Percentiles rank a stretch among this genome's conserved stretches.
phyloP scores from a whole-genome alignment of 2,888 invertebrate species.

The Caprella mutica region DNA sequence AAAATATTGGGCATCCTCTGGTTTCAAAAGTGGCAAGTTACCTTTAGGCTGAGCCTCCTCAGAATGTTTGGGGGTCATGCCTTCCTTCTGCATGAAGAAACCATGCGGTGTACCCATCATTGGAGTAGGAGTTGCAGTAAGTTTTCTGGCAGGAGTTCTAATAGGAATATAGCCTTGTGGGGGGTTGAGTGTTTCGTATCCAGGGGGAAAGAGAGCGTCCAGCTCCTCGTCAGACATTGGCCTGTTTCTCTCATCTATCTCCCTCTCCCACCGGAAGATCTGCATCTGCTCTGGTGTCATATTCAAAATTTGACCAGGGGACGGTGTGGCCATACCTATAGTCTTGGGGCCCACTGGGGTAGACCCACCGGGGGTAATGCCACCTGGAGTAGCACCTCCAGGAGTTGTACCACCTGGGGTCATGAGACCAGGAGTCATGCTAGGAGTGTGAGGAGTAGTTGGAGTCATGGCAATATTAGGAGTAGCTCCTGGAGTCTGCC shows the following conservation, averaged over 20 bases:
- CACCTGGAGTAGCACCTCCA: slow-evolving; percentile 42
- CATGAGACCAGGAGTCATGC: slow-evolving; percentile 66
- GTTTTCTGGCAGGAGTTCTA: slow-evolving; percentile 91
- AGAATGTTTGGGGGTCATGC: slow-evolving; percentile 49
- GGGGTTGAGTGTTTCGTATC: slow-evolving; percentile 91
- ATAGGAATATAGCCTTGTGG: slow-evolving; percentile 85
- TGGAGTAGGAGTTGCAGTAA: slow-evolving; percentile 97
- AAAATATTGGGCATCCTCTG: slow-evolving; percentile 99
- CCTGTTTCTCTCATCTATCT: slow-evolving; percentile 94
- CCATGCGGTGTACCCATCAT: slow-evolving; percentile 60
- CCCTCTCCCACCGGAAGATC: slow-evolving; percentile 94
- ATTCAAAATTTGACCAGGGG: slow-evolving; percentile 83
- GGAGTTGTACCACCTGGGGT: slow-evolving; percentile 78
- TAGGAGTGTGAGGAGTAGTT: slow-evolving; percentile 46
- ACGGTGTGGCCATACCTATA: slow-evolving; percentile 97
- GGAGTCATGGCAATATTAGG: slow-evolving; percentile 47
- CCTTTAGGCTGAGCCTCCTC: slow-evolving; percentile 93
- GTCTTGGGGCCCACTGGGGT: slow-evolving; percentile 88
- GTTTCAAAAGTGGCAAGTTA: slow-evolving; percentile 97
- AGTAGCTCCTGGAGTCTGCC: slow-evolving; percentile 44
- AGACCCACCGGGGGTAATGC: slow-evolving; percentile 68
- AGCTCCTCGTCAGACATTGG: slow-evolving; percentile 94
- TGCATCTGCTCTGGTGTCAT: slow-evolving; percentile 99
- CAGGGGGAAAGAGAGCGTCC: slow-evolving; percentile 93
- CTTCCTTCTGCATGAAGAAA: slow-evolving; percentile 75